Base-by-base conservation (phyloP, 2,888 invertebrate genomes). In the Willowsia nigromaculata region DNA sequence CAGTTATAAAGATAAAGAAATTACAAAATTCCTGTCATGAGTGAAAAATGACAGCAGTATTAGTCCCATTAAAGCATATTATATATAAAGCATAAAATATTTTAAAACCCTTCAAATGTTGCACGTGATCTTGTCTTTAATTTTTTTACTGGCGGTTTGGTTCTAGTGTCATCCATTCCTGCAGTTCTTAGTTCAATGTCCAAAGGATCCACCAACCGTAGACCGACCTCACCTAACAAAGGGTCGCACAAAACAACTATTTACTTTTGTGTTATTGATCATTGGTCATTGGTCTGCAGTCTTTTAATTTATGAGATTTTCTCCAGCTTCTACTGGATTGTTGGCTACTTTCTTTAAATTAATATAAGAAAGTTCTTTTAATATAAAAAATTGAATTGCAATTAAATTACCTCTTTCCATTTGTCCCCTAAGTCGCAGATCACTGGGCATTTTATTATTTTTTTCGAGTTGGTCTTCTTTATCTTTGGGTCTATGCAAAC, bases 91-190 rank as follows among this genome's bases (percentile, higher is more conserved):
- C 6, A 11, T 84, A 89, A 78, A 56, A 88, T 68, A 76, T 87
- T 89, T 87, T 89, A 91, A 89, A 90, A 92, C 92, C 92, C 92
- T 91, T 90, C 92, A 90, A 92, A 90, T 82, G 91, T 76, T 85
- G 74, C 76, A 37, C 43, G 76, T 15, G 78, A 40, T 53, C 82
- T 87, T 15, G 74, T 25, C 85, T 84, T 85, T 30, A 90, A 43
- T 68, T 91, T 91, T 82, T 92, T 91, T 11, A 68, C 18, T 9
- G 92, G 91, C 5, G 91, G 91, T 56, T 89, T 89, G 0, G 62
- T 56, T 33, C 56, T 80, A 25, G 37, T 78, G 27, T 85, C 85
- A 27, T 83, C 88, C 1, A 90, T 13, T 80, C 68, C n/a, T n/a
- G n/a, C 76, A 4, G 50, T 74, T 62, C 91, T 22, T 1, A 92